These are phyloP conservation scores for Columbina picui DNA, from an alignment of 2,113 vertebrate species.

Conservation along the genomic window DNA sequence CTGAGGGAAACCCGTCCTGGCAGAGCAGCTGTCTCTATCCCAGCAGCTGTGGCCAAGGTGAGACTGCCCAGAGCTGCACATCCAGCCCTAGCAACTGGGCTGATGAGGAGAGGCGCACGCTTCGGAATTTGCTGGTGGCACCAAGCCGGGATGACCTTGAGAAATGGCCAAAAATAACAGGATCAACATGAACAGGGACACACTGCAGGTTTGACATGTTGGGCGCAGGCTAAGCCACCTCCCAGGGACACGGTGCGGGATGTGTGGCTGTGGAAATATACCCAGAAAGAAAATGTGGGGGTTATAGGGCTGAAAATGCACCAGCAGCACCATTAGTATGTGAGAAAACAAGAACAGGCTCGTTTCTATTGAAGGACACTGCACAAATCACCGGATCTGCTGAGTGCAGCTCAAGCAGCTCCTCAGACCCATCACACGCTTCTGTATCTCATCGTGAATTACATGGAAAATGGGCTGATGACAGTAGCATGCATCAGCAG, in stretches of 20 bases:
- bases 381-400: background rate
- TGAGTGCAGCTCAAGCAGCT: rapidly evolving
- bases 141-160: background rate
- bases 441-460: rapidly evolving
- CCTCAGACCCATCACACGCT: background rate
- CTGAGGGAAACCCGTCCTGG: background rate
- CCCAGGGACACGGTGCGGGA: rapidly evolving
- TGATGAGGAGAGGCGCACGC: rapidly evolving
- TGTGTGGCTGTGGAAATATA: background rate
- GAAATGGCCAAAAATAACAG: background rate
- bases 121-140: background rate
- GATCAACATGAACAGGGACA: background rate
- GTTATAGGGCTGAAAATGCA: background rate
- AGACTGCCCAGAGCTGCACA: background rate
- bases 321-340: background rate
- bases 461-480: background rate
- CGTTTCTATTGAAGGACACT: background rate
- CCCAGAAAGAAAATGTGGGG: background rate
- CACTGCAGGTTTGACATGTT: rapidly evolving
- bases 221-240: background rate
- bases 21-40: background rate
- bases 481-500: background rate
- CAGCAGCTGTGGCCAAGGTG: background rate
- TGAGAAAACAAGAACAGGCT: background rate
- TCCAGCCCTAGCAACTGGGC: rapidly evolving